Evolutionary conservation across 1,140 invertebrate genomes (phyloP), one percentile per base, ranked within the genome.

Genomic region (Sogatella furcifera): DNA sequence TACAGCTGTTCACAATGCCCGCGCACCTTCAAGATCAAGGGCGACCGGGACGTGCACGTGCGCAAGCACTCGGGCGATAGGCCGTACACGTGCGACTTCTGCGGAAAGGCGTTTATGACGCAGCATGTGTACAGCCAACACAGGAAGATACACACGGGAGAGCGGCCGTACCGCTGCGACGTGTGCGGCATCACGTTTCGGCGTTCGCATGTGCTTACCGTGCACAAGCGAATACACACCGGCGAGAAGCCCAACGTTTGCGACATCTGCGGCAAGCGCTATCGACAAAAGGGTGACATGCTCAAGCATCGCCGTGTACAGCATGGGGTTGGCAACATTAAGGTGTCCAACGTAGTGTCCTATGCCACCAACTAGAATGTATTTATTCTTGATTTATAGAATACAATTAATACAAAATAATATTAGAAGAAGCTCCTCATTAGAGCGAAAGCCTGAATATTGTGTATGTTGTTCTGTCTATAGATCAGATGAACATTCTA

Each of bases 231-330:
- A 19, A 67, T 67, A 44, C 85, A 88, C 67, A 86, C 84, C 0
- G 85, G 84, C 0, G 84, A 86, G 62, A 83, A 84, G 61, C 84
- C 83, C 5, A 86, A 82, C 65, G 76, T 80, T 43, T 88, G 85
- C 68, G 80, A 81, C 41, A 73, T 81, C 21, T 88, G 85, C 65
- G 78, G 78, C 0, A 84, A 85, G 65, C 70, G 84, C 6, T 67
- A 62, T 34, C 41, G 66, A 6, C 66, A 67, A 43, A 67, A 64
- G 58, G 61, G 64, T 31, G 66, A 65, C 22, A 62, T 62, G 61
- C 24, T 55, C 15, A 62, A 62, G 34, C 61, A 62, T 55, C 41
- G 60, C 1, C 56, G 55, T 24, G 31, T 62, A 1, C 54, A 57
- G 21, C 59, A 60, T n/a, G 52, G 52, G 5, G 53, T 60, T 9